These are phyloP conservation scores for Sylvietta virens DNA, from an alignment of 2,113 vertebrate genomes.

Conservation along the genomic window DNA sequence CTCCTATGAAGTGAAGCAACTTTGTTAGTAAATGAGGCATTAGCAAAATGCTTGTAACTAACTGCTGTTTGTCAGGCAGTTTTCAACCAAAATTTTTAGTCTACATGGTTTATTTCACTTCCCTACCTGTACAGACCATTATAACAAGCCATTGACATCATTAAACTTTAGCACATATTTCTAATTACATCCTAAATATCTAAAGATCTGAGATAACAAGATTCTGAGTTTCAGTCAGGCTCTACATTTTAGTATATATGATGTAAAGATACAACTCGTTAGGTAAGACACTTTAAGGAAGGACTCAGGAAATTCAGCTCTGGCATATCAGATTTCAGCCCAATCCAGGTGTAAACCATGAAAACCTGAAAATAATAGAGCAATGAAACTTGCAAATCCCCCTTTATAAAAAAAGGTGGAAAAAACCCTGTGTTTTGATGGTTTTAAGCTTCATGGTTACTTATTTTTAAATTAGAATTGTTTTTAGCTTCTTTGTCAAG, in stretches of 20 bases:
- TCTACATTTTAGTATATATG: neutral
- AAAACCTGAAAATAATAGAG: neutral
- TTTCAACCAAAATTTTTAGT: neutral
- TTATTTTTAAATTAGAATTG: neutral
- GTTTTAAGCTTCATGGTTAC: neutral
- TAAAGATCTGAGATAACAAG: neutral
- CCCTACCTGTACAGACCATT: neutral
- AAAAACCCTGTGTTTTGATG: rapidly evolving
- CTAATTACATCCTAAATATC: neutral
- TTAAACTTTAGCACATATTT: neutral
- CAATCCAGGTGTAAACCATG: neutral
- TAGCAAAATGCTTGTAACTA: neutral
- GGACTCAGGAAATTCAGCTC: neutral
- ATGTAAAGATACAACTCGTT: neutral
- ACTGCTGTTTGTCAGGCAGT: neutral
- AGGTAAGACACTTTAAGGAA: neutral
- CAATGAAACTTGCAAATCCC: neutral
- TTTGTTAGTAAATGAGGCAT: neutral
- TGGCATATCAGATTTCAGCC: neutral
- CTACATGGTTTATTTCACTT: neutral
- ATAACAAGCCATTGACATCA: neutral
- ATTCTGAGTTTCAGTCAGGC: neutral
- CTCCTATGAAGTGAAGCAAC: neutral
- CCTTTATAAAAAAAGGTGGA: neutral
- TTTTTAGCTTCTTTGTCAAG: neutral